A percentile compares a stretch with the other conserved stretches of the same genome.
phyloP scores from a whole-genome alignment of 2,888 invertebrate species.

The Tenthredo amoena region DNA sequence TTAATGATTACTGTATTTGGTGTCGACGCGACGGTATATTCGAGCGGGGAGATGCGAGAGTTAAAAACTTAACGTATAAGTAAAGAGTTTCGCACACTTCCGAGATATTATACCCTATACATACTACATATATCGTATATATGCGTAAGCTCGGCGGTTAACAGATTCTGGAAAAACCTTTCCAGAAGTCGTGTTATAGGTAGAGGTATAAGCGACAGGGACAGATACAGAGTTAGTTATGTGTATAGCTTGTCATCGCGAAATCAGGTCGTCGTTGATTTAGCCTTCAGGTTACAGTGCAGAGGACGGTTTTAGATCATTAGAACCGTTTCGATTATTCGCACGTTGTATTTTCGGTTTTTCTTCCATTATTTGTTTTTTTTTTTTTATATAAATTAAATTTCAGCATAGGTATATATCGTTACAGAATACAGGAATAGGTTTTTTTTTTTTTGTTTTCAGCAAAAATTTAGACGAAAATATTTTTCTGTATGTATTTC shows the following conservation, averaged over 20 bases:
- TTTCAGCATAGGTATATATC: not conserved
- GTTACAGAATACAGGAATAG: too few species aligned
- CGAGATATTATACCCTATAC: not conserved
- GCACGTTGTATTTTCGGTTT: not conserved
- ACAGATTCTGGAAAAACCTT: not conserved
- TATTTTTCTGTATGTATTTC: not conserved
- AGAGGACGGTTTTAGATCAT: not conserved
- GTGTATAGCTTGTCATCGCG: conserved; percentile 1
- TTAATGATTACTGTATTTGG: conserved; percentile 28
- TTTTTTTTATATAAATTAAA: not conserved
- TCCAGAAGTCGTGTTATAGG: not conserved
- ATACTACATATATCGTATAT: not conserved
- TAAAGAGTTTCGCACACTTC: not conserved
- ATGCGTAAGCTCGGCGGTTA: not conserved
- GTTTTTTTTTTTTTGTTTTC: too few species aligned
- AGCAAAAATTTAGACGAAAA: not conserved
- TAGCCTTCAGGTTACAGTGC: not conserved
- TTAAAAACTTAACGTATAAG: not conserved
- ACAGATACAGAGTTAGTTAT: not conserved
- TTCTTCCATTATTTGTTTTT: not conserved
- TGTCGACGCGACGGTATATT: not conserved
- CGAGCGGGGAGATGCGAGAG: not conserved
- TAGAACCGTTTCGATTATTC: not conserved
- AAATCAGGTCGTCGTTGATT: conserved; percentile 16
- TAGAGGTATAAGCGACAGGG: not conserved